Evolutionary conservation across 2,797 vertebrate species (phyloP).

Genomic region (Vireo griseus): DNA sequence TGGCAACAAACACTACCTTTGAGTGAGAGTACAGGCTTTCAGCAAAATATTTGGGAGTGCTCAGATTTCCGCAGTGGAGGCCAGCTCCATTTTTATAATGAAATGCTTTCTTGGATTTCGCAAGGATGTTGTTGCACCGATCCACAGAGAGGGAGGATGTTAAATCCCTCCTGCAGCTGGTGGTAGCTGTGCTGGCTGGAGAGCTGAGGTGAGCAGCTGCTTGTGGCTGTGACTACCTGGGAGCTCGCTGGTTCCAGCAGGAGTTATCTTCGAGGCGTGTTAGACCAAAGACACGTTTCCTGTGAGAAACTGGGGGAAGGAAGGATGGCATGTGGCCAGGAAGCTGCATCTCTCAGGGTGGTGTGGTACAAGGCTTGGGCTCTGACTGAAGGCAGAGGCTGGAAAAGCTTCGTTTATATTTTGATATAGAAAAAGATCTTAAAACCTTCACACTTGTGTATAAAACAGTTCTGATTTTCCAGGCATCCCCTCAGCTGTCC

Average conservation of each 20-base stretch:
- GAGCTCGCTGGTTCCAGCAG: not conserved
- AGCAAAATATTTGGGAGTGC: not conserved
- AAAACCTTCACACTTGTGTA: rapidly evolving
- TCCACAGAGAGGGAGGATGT: not conserved
- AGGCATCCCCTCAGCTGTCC: not conserved
- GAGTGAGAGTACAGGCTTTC: not conserved
- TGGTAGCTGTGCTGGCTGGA: not conserved
- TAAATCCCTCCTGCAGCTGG: not conserved
- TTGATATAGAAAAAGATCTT: not conserved
- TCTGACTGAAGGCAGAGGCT: not conserved
- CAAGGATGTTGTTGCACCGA: not conserved
- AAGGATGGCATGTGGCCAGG: not conserved
- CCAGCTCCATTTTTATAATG: not conserved
- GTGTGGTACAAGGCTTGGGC: not conserved
- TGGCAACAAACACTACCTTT: not conserved
- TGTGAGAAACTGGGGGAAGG: not conserved
- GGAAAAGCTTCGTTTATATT: not conserved
- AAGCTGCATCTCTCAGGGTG: not conserved
- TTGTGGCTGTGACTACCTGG: not conserved
- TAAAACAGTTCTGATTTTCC: not conserved
- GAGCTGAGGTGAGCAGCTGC: not conserved
- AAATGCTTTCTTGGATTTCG: not conserved
- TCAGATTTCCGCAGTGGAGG: not conserved
- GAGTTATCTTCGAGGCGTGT: not conserved
- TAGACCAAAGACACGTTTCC: not conserved